Evolutionary conservation across 2,888 invertebrate genomes (phyloP), one percentile per base, ranked within the genome.

Genomic region (Scaptomyza caliginosa): DNA sequence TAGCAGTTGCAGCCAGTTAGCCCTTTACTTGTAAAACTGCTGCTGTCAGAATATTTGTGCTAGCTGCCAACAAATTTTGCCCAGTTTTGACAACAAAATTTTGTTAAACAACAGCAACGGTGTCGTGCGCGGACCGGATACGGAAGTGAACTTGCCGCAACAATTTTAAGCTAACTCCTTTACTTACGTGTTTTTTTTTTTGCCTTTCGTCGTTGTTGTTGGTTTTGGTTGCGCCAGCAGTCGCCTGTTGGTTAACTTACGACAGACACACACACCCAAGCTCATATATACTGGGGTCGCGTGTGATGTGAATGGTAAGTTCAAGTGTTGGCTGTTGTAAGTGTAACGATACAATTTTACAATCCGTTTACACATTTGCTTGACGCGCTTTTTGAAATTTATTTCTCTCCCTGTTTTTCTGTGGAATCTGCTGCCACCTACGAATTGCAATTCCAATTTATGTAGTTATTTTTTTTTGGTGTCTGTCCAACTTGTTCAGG

Each of bases 271-370:
- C 24, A 38, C 51, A 38, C 52, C 34, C 56, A 55, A 8, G 46
- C 19, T 11, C 19, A 13, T 24, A 38, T 11, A 32, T 28, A 28
- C 19, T 7, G 6, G 36, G 36, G 30, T 40, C 34, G 57, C 70
- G 76, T 79, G 83, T 87, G 86, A 83, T 87, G 83, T 83, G 79
- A 83, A 87, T 87, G 83, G 83, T 83, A 87, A 83, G 86, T 85
- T 66, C 66, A 69, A 64, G 8, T 55, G 43, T 30, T 51, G 10
- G 7, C 17, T 13, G n/a, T 26, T 24, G 23, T 34, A n/a, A n/a
- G 24, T 28, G 39, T 28, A 56, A 51, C 51, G 21, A 24, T 56
- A 28, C 45, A 59, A 52, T 56, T 49, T 56, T 45, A 48, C 38
- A 54, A 54, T 32, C 52, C 56, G 30, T 57, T 54, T 46, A 46